These are phyloP conservation scores for Congeria kusceri DNA, from an alignment of 2,888 invertebrate genomes.

Conservation along the genomic window DNA sequence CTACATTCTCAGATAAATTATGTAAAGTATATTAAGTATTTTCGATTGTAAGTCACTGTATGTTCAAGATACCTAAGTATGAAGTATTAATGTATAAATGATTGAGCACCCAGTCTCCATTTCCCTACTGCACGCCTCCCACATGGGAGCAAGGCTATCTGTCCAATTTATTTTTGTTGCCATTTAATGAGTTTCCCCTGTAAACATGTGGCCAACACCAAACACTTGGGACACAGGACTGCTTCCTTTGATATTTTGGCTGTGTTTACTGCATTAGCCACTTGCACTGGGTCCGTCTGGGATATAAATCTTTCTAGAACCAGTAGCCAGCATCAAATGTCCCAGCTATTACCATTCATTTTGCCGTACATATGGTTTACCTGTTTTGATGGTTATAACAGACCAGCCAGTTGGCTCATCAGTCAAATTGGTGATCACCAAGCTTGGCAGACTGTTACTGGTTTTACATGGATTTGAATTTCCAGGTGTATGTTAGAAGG, in stretches of 20 bases:
- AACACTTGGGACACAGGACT: conserved; percentile 41
- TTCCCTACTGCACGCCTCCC: no score
- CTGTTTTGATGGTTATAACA: neutral
- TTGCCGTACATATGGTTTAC: conserved; percentile 2
- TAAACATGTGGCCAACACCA: conserved; percentile 31
- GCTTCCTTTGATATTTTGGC: conserved; percentile 16
- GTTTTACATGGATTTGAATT: no score
- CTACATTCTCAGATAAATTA: no score
- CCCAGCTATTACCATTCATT: conserved; percentile 29
- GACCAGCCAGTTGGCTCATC: conserved; percentile 1
- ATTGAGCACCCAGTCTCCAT: no score
- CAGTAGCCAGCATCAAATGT: conserved; percentile 62
- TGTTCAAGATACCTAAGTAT: no score
- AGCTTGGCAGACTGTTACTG: no score
- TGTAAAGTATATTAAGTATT: no score
- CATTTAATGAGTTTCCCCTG: conserved; percentile 53
- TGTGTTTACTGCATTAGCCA: conserved; percentile 44
- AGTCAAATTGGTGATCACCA: conserved; percentile 6
- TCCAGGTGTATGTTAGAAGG: no score
- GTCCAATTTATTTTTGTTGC: conserved; percentile 65
- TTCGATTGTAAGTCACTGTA: no score
- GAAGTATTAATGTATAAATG: no score
- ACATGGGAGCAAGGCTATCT: conserved; percentile 38
- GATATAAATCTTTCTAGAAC: conserved; percentile 54
- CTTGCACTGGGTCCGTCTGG: conserved; percentile 44